Percentiles rank a stretch among this genome's conserved stretches.
These are phyloP conservation scores for Montipora cactus DNA, from an alignment of 64 coral and sea anemone genomes.

Conservation along the genomic window DNA sequence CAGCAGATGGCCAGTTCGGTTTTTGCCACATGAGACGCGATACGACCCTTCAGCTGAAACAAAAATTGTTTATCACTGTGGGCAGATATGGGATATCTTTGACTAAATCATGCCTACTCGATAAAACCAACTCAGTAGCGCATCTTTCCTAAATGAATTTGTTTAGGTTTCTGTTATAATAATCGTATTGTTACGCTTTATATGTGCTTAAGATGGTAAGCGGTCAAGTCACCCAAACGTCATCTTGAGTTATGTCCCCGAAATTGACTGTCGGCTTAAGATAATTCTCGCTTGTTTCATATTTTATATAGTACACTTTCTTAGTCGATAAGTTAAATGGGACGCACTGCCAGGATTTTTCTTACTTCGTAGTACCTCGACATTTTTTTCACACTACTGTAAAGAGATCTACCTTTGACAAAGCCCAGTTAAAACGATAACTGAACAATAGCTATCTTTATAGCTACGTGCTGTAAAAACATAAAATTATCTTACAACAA, in stretches of 20 bases:
- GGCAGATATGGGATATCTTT: not conserved
- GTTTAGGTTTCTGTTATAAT: not conserved
- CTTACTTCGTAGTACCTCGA: slow-evolving; percentile 16
- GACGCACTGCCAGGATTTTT: not conserved
- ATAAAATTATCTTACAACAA: too few relatives aligned
- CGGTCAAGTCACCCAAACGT: too few relatives aligned
- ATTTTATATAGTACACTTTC: too few relatives aligned
- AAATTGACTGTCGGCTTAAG: too few relatives aligned
- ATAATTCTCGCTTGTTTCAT: too few relatives aligned
- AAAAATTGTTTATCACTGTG: not conserved
- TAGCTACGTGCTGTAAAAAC: too few relatives aligned
- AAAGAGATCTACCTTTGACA: slow-evolving; percentile 19
- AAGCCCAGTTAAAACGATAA: not conserved
- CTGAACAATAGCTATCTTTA: too few relatives aligned
- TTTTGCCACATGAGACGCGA: not conserved
- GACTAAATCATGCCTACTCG: not conserved
- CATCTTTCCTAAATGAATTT: not conserved
- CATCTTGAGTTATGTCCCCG: too few relatives aligned
- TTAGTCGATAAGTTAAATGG: not conserved
- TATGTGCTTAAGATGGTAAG: too few relatives aligned
- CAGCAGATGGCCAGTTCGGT: not conserved
- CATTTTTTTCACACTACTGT: not conserved
- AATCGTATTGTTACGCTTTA: too few relatives aligned
- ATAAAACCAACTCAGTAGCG: not conserved
- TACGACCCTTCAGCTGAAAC: not conserved